Percentiles rank a stretch among this genome's conserved stretches.
Evolutionary conservation across 2,888 invertebrate species (phyloP).

Genomic region (Drosophila testacea): DNA sequence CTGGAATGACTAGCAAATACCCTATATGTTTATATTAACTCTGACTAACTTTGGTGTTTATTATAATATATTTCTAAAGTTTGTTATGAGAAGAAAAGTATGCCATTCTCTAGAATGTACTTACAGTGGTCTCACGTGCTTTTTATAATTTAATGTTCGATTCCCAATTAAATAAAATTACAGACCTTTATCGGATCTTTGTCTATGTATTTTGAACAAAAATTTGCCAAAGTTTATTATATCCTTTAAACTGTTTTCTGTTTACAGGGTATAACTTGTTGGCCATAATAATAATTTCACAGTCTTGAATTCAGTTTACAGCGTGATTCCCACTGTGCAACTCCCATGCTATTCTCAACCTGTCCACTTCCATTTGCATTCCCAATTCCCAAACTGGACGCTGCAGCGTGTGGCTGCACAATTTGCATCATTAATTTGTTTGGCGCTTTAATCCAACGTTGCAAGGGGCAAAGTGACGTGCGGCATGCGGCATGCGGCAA

Average conservation of each 20-base stretch:
- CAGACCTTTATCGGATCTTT: neutral
- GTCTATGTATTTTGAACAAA: neutral
- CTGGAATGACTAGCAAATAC: neutral
- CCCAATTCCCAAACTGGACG: neutral
- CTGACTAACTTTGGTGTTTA: neutral
- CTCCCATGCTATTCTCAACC: slow-evolving; percentile 1
- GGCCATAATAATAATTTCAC: slow-evolving; percentile 3
- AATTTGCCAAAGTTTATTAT: neutral
- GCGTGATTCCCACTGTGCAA: neutral
- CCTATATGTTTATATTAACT: neutral
- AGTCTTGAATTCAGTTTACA: neutral
- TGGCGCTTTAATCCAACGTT: slow-evolving; percentile 18
- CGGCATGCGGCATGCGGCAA: slow-evolving; percentile 11
- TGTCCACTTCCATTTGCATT: slow-evolving; percentile 14
- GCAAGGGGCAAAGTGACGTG: neutral
- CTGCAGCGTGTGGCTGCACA: slow-evolving; percentile 39
- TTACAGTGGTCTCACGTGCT: neutral
- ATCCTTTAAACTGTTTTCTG: neutral
- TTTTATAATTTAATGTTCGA: too few species aligned
- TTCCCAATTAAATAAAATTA: neutral
- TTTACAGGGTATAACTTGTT: neutral
- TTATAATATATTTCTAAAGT: neutral
- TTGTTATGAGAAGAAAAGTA: neutral
- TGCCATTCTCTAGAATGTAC: neutral
- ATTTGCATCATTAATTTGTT: slow-evolving; percentile 68